Evolutionary conservation across 2,797 vertebrate species (phyloP).

Genomic region (Gymnodraco acuticeps): DNA sequence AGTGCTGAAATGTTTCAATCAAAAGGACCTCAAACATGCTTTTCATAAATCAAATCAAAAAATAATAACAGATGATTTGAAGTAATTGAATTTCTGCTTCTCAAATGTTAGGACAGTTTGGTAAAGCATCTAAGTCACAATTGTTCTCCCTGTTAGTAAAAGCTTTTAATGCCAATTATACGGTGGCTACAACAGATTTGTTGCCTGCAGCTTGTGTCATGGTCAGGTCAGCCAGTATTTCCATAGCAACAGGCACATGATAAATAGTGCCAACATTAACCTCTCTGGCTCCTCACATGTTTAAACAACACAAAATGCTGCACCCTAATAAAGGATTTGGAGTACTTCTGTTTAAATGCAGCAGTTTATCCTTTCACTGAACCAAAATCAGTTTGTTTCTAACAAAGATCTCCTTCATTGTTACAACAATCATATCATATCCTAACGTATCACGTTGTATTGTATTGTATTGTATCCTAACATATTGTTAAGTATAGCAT

Average conservation of each 20-base stretch:
- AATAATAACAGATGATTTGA: conserved; percentile 1
- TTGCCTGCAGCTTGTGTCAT: neutral
- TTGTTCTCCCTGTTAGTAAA: too few species aligned
- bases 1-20: conserved; percentile 18
- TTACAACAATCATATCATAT: neutral
- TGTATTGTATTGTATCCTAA: too few species aligned
- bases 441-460: neutral
- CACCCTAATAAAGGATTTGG: neutral
- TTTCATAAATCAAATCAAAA: conserved; percentile 21
- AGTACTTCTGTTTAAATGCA: neutral
- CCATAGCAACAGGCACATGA: conserved; percentile 20
- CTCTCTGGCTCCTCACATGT: neutral
- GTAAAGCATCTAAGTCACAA: neutral
- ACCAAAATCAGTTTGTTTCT: neutral
- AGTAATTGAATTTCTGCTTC: neutral
- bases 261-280: conserved; percentile 1
- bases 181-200: neutral
- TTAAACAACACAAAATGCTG: neutral
- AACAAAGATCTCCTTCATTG: neutral
- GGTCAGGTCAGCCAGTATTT: conserved; percentile 18
- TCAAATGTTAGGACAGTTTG: neutral
- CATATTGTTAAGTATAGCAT: too few species aligned
- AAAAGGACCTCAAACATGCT: conserved; percentile 7
- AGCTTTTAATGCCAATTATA: neutral
- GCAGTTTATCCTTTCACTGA: neutral